Evolutionary conservation across 2,888 invertebrate genomes (phyloP), one percentile per base, ranked within the genome.

Genomic region (Palloptera scutellata): DNA sequence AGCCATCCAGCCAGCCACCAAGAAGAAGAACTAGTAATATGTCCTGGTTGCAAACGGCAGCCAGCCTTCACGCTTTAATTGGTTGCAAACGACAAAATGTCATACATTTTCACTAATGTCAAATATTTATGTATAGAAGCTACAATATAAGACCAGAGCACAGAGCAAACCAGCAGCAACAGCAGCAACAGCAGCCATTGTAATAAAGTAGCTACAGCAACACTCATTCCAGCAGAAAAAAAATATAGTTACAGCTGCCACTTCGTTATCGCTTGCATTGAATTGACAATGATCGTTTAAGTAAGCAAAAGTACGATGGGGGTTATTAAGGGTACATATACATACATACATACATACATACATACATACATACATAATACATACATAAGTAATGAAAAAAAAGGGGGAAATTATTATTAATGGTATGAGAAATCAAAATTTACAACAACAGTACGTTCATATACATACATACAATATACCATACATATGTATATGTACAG

Each of bases 61-160:
- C 76, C 80, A 83, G 83, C 83, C 83, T 84, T 84, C 84, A 84
- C 83, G 84, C 79, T 84, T 82, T 82, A 81, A 83, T 83, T 78
- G 78, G 77, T 76, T 76, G 78, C 77, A 74, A 76, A 73, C 77
- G 77, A 78, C 68, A 79, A 30, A 79, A 78, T 77, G 70, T 72
- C 78, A 78, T 74, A 75, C 75, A 76, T 76, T 78, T 71, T 71
- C 70, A 73, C 68, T 71, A 76, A 72, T 77, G 77, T 77, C 76
- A 77, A 73, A 74, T 63, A n/a, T n/a, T n/a, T n/a, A 63, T 68
- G 72, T 69, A 73, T 53, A 68, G 30, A 62, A 48, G 60, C 17
- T 64, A 66, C 48, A 53, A 69, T 45, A 57, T 55, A 68, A 30
- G 63, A 62, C 70, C 68, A 59, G 48, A 30, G 54, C 63, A n/a